A percentile compares a stretch with the other conserved stretches of the same genome.
Conservation (phyloP, 2,797 vertebrate genomes). For the Rhynchonycteris naso region DNA sequence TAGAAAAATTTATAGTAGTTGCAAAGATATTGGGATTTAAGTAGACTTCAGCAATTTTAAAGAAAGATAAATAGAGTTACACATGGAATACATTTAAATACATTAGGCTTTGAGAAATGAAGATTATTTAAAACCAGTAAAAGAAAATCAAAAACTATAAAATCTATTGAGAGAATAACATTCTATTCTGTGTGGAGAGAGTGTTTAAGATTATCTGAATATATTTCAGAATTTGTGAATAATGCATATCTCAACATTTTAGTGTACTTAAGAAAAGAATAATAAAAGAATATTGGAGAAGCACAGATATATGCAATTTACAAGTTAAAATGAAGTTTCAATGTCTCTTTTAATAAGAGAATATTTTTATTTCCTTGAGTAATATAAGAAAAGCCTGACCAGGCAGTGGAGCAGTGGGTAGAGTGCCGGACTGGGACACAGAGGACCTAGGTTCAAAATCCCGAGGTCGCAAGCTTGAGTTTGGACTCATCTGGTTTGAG, state of each 20-base stretch:
- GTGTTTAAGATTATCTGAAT: neutral
- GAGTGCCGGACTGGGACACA: too few species aligned
- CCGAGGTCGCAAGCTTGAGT: too few species aligned
- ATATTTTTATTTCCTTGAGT: neutral
- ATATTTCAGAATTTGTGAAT: neutral
- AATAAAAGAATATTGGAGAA: neutral
- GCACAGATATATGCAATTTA: neutral
- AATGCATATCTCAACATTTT: neutral
- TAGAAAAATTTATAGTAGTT: slow-evolving; percentile 10
- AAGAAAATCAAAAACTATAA: slow-evolving; percentile 63
- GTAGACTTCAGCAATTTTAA: slow-evolving; percentile 49
- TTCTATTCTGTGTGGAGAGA: neutral
- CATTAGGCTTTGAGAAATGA: slow-evolving; percentile 34
- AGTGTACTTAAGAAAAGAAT: neutral
- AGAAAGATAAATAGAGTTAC: slow-evolving; percentile 59
- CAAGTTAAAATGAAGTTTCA: slow-evolving; percentile 15
- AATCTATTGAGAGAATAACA: neutral
- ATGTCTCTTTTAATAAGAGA: neutral
- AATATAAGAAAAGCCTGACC: neutral
- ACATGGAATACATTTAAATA: slow-evolving; percentile 67
- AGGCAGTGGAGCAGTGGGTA: too few species aligned
- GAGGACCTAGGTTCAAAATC: too few species aligned
- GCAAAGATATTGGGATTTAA: slow-evolving; percentile 38
- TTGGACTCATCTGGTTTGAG: too few species aligned
- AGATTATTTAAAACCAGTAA: slow-evolving; percentile 48